Evolutionary conservation across 2,797 vertebrate species (phyloP).

Genomic region (Halcyon chelicuti): DNA sequence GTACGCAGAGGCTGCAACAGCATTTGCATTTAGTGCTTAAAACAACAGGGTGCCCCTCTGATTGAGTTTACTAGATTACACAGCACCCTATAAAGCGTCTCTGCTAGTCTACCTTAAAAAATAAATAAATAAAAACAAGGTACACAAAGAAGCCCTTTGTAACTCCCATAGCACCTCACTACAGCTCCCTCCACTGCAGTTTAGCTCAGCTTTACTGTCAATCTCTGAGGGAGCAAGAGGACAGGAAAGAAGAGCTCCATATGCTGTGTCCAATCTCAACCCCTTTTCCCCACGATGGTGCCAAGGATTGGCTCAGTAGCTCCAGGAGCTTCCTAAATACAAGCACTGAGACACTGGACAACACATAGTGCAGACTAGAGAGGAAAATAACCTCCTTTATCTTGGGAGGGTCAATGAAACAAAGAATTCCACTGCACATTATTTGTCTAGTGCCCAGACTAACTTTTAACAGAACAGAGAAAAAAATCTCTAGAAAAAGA

Average conservation of each 20-base stretch:
- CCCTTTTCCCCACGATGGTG: not conserved
- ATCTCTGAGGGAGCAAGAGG: fast-evolving
- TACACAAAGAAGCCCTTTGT: not conserved
- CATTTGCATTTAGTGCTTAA: not conserved
- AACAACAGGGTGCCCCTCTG: not conserved
- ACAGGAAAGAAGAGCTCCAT: not conserved
- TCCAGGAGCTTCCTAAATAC: not conserved
- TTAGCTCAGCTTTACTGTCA: not conserved
- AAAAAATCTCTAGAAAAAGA: not conserved
- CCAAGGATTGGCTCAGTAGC: not conserved
- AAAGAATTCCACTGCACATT: not conserved
- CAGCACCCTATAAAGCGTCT: not conserved
- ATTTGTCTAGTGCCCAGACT: not conserved
- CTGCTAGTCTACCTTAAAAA: not conserved
- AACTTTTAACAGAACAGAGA: not conserved
- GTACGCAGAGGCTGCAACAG: not conserved
- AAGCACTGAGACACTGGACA: not conserved
- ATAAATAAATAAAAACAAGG: not conserved
- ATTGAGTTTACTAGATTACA: not conserved
- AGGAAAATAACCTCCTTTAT: not conserved
- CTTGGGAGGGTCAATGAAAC: not conserved
- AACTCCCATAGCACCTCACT: not conserved
- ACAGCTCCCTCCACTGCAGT: not conserved
- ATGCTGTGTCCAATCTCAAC: not conserved
- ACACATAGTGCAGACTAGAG: not conserved